Conservation (phyloP, 92 coral and sea anemone species). For the Muricea muricata region DNA sequence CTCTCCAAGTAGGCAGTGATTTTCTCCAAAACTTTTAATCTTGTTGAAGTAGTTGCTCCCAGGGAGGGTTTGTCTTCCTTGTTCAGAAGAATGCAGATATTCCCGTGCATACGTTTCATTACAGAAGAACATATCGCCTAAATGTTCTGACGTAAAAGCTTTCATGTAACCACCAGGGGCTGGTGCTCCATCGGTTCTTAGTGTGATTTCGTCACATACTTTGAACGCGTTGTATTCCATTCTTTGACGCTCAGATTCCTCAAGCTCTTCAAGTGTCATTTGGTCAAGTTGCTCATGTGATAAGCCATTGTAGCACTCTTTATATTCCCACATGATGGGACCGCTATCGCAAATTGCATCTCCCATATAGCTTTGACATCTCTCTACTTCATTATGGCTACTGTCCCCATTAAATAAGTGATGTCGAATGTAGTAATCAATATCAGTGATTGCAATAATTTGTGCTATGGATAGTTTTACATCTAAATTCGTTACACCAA, state of each 20-base stretch:
- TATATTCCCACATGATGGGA: background rate
- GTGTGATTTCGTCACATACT: conserved; percentile 49
- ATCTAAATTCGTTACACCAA: conserved; percentile 33
- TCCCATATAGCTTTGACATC: conserved; percentile 46
- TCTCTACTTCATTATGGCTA: conserved; percentile 49
- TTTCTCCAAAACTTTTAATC: background rate
- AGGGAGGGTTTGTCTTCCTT: too few relatives aligned
- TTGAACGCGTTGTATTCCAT: conserved; percentile 44
- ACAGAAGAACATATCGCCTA: conserved; percentile 34
- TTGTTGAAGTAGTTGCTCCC: conserved; percentile 16
- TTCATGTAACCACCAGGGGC: conserved; percentile 53
- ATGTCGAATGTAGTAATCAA: conserved; percentile 40
- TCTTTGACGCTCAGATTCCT: conserved; percentile 23
- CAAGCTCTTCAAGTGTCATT: conserved; percentile 23
- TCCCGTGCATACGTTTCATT: too few relatives aligned
- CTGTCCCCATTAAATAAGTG: conserved; percentile 42
- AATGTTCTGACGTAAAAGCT: conserved; percentile 36
- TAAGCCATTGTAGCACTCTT: background rate
- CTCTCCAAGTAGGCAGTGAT: conserved; percentile 33
- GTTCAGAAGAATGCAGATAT: too few relatives aligned
- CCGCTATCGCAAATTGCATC: conserved; percentile 48
- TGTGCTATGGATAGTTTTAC: conserved; percentile 18
- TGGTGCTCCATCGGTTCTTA: conserved; percentile 28
- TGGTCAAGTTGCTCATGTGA: background rate
- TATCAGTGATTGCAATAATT: conserved; percentile 18